Evolutionary conservation across 2,888 invertebrate species (phyloP).

Genomic region (Latheticus oryzae): DNA sequence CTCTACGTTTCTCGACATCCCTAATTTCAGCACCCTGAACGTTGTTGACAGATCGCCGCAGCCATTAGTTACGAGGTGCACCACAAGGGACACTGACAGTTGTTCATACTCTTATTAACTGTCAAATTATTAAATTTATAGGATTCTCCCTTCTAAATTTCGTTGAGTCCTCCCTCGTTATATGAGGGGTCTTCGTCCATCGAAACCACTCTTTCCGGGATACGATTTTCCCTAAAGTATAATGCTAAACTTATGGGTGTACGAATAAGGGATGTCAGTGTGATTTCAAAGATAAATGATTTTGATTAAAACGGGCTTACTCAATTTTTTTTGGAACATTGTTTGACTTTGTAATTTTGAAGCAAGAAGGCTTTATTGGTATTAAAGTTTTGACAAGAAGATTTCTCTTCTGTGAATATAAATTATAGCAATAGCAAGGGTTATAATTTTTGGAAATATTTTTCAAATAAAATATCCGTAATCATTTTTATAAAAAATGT

Average conservation of each 20-base stretch:
- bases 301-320: conserved; percentile 20
- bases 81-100: conserved; percentile 25
- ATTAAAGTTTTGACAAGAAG: no score
- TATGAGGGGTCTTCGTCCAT: conserved; percentile 12
- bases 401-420: no score
- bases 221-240: conserved; percentile 13
- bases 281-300: conserved; percentile 18
- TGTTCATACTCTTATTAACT: conserved; percentile 29
- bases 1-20: background rate
- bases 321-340: no score
- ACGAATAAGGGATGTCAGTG: conserved; percentile 5
- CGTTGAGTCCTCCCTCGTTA: conserved; percentile 11
- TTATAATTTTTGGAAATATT: no score
- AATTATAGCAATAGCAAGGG: no score
- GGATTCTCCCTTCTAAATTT: conserved; percentile 9
- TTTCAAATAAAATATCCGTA: no score
- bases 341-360: no score
- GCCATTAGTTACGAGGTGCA: conserved; percentile 15
- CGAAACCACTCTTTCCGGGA: conserved; percentile 9
- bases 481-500: no score
- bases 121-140: conserved; percentile 32
- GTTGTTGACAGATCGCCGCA: conserved; percentile 5
- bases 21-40: conserved; percentile 1
- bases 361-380: no score
- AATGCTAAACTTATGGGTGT: conserved; percentile 8